Base-by-base conservation (phyloP, 2,113 vertebrate species). In the Athene noctua region DNA sequence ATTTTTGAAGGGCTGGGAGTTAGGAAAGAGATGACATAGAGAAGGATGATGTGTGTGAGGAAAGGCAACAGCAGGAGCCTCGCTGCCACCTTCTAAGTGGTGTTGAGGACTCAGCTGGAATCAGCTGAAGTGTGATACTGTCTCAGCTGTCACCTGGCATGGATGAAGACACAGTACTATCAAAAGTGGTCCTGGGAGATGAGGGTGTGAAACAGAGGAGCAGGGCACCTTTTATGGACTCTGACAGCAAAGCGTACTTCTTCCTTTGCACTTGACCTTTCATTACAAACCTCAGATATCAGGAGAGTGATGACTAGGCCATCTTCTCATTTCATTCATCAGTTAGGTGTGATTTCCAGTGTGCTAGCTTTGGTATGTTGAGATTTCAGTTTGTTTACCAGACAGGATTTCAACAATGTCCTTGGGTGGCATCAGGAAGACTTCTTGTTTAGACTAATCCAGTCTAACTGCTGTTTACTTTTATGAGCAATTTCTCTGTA, bases 381-480 rank as follows among this genome's bases (percentile, higher is more conserved):
- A 77, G 55, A 38, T 70, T 58, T 77, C 32, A 0, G 5, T 90
- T 91, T 96, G 92, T 96, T 96, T 97, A 88, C 82, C 63, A 80
- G 92, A 94, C 88, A 86, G 88, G 92, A 95, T 96, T 96, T 94
- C 90, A 77, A 82, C 67, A 46, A 8, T 0, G 10, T 90, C 96
- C 95, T 96, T 97, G 88, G 27, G 55, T 96, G 90, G 67, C 95
- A 95, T 95, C 71, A 70, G 63, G 71, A 95, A 88, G 58, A 73
- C 71, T 93, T 90, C 72, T 92, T 97, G 94, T 96, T 97, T 96
- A 90, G 96, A 88, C 92, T 96, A 73, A 54, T 72, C 73, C 54
- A 23, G 40, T 61, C 74, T 71, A 62, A 88, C 71, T 83, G 73
- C 63, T 93, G 51, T 94, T 94, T 83, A 80, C 63, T 75, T 91